phyloP scores from a whole-genome alignment of 2,797 vertebrate species.

The Mus spretus region DNA sequence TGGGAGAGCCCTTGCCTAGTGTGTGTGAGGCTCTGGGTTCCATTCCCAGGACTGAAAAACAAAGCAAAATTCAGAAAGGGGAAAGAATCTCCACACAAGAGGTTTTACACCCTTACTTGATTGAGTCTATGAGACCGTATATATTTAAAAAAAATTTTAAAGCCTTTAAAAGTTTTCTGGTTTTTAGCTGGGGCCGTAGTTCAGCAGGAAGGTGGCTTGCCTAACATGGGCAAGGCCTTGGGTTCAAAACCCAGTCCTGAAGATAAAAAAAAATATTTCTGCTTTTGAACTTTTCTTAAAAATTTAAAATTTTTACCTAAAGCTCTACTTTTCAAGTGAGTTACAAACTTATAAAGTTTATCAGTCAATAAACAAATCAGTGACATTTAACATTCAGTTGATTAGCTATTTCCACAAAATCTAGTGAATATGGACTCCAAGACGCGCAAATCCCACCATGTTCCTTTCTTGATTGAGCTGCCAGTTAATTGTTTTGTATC shows the following conservation, averaged over 20 bases:
- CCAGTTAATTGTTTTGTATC: slow-evolving; percentile 39
- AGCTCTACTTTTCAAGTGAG: slow-evolving; percentile 22
- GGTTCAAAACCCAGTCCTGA: neutral
- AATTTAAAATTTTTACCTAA: neutral
- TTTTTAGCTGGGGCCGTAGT: neutral
- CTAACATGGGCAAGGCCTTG: neutral
- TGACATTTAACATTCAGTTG: neutral
- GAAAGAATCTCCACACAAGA: neutral
- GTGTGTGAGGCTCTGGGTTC: neutral
- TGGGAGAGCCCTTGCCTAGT: neutral
- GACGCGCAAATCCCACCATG: slow-evolving; percentile 41
- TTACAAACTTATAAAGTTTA: slow-evolving; percentile 39
- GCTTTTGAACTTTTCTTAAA: slow-evolving; percentile 59
- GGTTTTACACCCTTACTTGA: neutral
- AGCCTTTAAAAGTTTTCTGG: slow-evolving; percentile 19
- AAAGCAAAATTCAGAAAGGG: slow-evolving; percentile 15
- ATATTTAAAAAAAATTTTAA: slow-evolving; percentile 43
- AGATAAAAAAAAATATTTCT: slow-evolving; percentile 11
- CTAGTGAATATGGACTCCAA: slow-evolving; percentile 30
- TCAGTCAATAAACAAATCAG: neutral
- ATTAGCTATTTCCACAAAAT: slow-evolving; percentile 37
- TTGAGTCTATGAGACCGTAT: neutral
- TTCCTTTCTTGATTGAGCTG: slow-evolving; percentile 1
- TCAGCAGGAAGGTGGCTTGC: neutral
- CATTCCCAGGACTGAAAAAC: neutral